Evolutionary conservation across 2,888 invertebrate species (phyloP).

Genomic region (Bimastos eiseni): DNA sequence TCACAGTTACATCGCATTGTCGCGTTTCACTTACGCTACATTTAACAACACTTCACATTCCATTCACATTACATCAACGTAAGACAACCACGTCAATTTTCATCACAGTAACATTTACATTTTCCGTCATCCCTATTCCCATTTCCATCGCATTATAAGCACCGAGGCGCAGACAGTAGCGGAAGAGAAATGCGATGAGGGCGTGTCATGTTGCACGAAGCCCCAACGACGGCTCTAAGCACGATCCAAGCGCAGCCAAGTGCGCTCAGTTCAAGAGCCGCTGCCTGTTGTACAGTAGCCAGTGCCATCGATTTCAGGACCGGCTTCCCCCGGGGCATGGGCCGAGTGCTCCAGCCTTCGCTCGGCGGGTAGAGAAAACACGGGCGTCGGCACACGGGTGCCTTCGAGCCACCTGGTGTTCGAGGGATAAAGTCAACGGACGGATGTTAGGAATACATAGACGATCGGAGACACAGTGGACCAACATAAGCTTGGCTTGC

Average conservation of each 20-base stretch:
- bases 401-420: background rate
- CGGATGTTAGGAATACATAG: background rate
- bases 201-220: background rate
- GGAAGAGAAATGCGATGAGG: background rate
- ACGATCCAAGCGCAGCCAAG: background rate
- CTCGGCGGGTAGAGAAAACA: background rate
- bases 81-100: no score
- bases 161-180: background rate
- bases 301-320: background rate
- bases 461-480: no score
- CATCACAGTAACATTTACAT: no score
- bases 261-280: background rate
- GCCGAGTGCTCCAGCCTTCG: background rate
- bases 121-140: no score
- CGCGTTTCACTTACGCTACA: no score
- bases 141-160: no score
- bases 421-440: background rate
- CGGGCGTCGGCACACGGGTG: background rate
- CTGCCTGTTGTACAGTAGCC: background rate
- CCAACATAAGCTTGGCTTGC: no score
- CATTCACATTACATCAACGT: no score
- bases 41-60: no score
- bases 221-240: background rate
- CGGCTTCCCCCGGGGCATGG: background rate
- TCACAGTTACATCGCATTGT: no score